Conservation (phyloP, 2,797 vertebrate genomes). For the Martes flavigula region DNA sequence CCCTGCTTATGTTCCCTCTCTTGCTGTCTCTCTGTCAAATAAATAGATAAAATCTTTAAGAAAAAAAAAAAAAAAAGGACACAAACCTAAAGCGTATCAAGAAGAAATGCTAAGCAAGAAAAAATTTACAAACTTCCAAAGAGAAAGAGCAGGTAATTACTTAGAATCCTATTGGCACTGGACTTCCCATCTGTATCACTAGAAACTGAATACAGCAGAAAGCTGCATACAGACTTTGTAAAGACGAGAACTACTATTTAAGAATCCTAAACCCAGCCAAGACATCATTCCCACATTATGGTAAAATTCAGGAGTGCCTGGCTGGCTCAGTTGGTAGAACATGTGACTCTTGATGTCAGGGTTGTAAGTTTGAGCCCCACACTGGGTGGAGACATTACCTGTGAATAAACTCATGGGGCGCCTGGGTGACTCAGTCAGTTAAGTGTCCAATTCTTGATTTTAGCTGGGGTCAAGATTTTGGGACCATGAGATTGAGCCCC, state of each 20-base stretch:
- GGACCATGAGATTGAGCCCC: too few relatives aligned
- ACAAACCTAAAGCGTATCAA: neutral
- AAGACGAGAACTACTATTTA: neutral
- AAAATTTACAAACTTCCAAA: conserved; percentile 36
- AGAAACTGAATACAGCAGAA: conserved; percentile 40
- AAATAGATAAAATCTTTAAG: too few relatives aligned
- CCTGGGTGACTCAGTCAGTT: neutral
- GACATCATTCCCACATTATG: neutral
- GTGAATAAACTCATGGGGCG: neutral
- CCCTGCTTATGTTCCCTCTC: too few relatives aligned
- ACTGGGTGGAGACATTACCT: neutral
- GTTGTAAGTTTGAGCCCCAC: neutral
- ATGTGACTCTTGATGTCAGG: neutral
- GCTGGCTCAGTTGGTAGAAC: neutral
- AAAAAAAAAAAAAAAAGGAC: neutral
- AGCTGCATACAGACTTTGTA: neutral
- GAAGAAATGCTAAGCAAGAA: neutral
- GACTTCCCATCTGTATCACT: neutral
- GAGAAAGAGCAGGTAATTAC: neutral
- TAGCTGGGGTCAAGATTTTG: neutral
- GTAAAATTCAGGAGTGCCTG: neutral
- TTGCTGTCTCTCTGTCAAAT: too few relatives aligned
- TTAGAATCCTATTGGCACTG: neutral
- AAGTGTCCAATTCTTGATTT: neutral
- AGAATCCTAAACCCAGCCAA: conserved; percentile 2